Conservation (phyloP, 2,113 vertebrate species). For the Pachypanchax playfairii region DNA sequence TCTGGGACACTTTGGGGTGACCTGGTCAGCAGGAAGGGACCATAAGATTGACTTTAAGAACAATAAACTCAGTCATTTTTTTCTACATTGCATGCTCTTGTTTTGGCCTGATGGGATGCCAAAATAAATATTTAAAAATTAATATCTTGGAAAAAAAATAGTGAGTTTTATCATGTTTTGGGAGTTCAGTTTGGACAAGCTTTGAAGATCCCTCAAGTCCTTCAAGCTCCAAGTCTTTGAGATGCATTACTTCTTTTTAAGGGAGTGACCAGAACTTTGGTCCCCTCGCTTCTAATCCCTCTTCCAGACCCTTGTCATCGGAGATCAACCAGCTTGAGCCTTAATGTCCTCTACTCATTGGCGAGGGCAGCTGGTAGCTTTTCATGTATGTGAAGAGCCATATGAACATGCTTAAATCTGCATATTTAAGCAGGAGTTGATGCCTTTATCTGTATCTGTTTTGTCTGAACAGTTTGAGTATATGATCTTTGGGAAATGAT, state of each 20-base stretch:
- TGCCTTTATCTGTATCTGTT: conserved; percentile 42
- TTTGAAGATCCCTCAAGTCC: conserved; percentile 69
- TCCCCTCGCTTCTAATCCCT: conserved; percentile 70
- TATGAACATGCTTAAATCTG: conserved; percentile 68
- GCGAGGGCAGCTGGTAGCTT: conserved; percentile 73
- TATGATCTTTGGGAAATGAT: conserved; percentile 55
- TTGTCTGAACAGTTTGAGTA: conserved; percentile 28
- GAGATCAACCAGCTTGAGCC: conserved; percentile 71
- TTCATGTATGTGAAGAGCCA: conserved; percentile 63
- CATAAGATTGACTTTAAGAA: conserved; percentile 41
- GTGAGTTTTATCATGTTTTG: conserved; percentile 39
- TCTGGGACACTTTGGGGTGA: conserved; percentile 62
- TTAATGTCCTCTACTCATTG: conserved; percentile 67
- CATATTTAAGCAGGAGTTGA: conserved; percentile 46
- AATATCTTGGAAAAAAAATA: conserved; percentile 49
- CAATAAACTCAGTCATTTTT: conserved; percentile 42
- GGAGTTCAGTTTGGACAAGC: conserved; percentile 40
- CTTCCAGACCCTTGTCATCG: conserved; percentile 73
- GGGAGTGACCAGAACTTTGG: conserved; percentile 72
- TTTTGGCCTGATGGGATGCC: conserved; percentile 29
- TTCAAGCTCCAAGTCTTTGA: conserved; percentile 66
- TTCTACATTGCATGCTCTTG: not conserved
- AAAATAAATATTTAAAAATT: conserved; percentile 39
- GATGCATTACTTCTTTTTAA: conserved; percentile 67
- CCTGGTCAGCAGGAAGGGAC: conserved; percentile 46